Percentiles rank a stretch among this genome's conserved stretches.
These are phyloP conservation scores for Glaucomys volans DNA, from an alignment of 2,113 vertebrate genomes.

Conservation along the genomic window DNA sequence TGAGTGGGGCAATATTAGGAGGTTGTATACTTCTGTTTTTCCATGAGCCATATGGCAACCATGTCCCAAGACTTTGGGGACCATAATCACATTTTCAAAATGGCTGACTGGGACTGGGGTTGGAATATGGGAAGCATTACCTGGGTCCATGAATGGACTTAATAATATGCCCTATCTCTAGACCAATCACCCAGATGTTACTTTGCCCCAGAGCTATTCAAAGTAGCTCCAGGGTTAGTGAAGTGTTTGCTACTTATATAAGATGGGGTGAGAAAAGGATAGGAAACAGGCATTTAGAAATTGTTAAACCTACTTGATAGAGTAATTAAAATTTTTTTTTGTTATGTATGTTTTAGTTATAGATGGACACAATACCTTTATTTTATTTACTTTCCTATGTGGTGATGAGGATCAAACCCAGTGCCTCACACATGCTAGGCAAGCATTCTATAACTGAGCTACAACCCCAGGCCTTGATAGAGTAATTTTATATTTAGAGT, in stretches of 20 bases:
- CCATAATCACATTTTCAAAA: not conserved
- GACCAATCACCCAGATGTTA: not conserved
- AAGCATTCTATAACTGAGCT: too few relatives aligned
- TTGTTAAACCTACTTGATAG: too few relatives aligned
- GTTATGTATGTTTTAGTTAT: too few relatives aligned
- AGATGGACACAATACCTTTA: too few relatives aligned
- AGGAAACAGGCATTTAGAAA: constrained; percentile 37
- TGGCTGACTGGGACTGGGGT: not conserved
- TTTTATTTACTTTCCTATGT: too few relatives aligned
- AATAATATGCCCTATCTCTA: not conserved
- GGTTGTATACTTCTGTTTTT: not conserved
- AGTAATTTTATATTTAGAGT: constrained; percentile 41
- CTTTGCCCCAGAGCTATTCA: not conserved
- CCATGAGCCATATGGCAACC: not conserved
- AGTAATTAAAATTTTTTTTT: too few relatives aligned
- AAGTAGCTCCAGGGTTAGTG: not conserved
- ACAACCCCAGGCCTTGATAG: not conserved
- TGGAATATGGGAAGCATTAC: not conserved
- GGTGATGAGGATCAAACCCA: too few relatives aligned
- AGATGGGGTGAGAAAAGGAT: not conserved
- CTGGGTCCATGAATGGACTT: not conserved
- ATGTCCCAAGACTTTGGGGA: not conserved
- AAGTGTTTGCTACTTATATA: not conserved
- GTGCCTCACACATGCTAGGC: too few relatives aligned
- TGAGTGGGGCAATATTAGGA: not conserved